These are phyloP conservation scores for Mus caroli DNA, from an alignment of 2,797 vertebrate species.

Conservation along the genomic window DNA sequence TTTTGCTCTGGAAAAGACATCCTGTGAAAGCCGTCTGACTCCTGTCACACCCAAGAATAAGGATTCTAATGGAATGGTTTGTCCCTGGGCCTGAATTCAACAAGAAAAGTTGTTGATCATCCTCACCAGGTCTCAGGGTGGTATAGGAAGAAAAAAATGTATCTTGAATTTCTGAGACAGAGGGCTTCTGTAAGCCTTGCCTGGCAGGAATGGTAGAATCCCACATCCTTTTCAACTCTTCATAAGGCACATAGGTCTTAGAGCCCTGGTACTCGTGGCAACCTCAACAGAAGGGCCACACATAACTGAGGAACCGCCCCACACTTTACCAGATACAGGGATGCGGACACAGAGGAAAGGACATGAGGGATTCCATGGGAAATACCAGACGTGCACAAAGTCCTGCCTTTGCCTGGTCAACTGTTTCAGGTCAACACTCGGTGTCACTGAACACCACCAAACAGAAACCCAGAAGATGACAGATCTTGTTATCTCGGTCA, in stretches of 20 bases:
- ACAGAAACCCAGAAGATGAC: background rate
- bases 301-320: background rate
- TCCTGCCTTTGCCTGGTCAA: background rate
- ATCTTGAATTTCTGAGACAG: constrained; percentile 16
- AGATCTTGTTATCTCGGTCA: background rate
- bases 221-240: background rate
- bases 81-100: background rate
- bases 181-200: constrained; percentile 16
- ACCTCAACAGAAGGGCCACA: background rate
- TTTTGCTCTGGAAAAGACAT: background rate
- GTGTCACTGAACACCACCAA: background rate
- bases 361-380: constrained; percentile 7
- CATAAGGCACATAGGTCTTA: background rate
- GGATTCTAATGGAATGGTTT: constrained; percentile 2
- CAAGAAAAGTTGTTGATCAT: background rate
- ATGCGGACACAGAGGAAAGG: background rate
- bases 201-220: background rate
- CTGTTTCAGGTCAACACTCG: background rate
- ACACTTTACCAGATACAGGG: background rate
- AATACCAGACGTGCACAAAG: constrained; percentile 9
- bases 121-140: background rate
- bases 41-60: background rate
- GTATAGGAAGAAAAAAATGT: background rate
- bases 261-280: background rate
- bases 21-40: background rate